Evolutionary conservation across 2,113 vertebrate species (phyloP).

Genomic region (Condylura cristata): DNA sequence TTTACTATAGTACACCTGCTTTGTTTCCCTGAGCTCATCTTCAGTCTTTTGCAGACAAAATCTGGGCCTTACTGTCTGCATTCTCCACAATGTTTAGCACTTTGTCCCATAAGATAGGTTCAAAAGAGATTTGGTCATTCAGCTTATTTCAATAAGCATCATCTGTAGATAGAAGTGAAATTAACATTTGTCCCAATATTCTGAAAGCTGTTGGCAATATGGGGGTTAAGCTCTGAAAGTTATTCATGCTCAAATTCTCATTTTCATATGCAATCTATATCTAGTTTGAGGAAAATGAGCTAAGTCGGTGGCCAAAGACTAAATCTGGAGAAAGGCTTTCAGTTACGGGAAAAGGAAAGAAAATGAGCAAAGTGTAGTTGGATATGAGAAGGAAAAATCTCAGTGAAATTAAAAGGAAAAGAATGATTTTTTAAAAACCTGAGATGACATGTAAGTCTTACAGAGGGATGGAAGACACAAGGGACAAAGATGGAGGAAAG

Average conservation of each 20-base stretch:
- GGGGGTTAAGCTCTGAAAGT: neutral
- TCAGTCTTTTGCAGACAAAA: neutral
- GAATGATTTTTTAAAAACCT: neutral
- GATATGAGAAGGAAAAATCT: neutral
- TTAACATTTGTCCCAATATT: neutral
- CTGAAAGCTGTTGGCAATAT: neutral
- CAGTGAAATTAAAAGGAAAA: neutral
- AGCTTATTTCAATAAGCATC: neutral
- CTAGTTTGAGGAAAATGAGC: neutral
- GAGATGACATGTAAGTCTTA: neutral
- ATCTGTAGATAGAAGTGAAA: neutral
- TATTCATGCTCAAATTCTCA: neutral
- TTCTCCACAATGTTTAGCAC: neutral
- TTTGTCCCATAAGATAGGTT: neutral
- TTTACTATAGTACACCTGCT: neutral
- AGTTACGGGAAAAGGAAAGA: neutral
- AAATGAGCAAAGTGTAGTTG: neutral
- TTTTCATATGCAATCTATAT: neutral
- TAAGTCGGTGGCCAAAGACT: neutral
- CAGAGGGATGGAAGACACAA: neutral
- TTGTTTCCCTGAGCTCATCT: neutral
- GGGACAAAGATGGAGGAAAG: neutral
- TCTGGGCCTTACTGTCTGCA: neutral
- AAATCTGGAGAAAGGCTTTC: neutral
- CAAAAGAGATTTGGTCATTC: neutral